Evolutionary conservation across 2,113 vertebrate genomes (phyloP), one percentile per base, ranked within the genome.

Genomic region (Rousettus leschenaultii): DNA sequence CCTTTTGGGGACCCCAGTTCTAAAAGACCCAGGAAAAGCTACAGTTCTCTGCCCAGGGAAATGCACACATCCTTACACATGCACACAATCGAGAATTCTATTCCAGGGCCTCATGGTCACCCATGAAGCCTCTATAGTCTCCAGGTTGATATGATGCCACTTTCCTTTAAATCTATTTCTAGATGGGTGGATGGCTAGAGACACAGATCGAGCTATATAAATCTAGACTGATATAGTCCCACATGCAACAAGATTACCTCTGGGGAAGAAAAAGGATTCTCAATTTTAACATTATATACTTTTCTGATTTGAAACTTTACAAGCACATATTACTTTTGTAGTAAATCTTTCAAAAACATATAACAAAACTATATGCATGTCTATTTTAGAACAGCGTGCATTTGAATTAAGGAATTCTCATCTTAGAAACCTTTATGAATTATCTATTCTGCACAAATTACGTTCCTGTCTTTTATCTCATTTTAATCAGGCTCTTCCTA

Each of bases 21-120:
- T 19, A 73, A 18, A 48, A 57, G 51, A 38, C 66, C n/a, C 45
- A 40, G 82, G 21, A 28, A 80, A 40, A 90, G 59, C 28, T 10
- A 51, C n/a, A 48, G 35, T 15, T 61, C 19, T 7, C 83, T 73
- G 28, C 22, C 53, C 6, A 45, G 55, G 71, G 48, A 71, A 59
- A 51, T 8, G 0, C 59, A 80, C 6, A 35, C 3, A 14, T 1
- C 19, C 3, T 1, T 14, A 18, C 8, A 21, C 3, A 18, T 0
- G 18, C 7, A 12, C 35, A n/a, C 0, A 8, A 19, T 0, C 2
- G 24, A 51, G 28, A 59, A 53, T 21, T 53, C 79, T 57, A 6
- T 48, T 24, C 51, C 8, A 38, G n/a, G 63, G 40, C 48, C n/a
- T 57, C 40, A 8, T 0, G 35, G 30, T 70, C 77, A 80, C 57